Evolutionary conservation across 2,888 invertebrate species (phyloP), one percentile per base, ranked within the genome.

Genomic region (Spodoptera exigua): DNA sequence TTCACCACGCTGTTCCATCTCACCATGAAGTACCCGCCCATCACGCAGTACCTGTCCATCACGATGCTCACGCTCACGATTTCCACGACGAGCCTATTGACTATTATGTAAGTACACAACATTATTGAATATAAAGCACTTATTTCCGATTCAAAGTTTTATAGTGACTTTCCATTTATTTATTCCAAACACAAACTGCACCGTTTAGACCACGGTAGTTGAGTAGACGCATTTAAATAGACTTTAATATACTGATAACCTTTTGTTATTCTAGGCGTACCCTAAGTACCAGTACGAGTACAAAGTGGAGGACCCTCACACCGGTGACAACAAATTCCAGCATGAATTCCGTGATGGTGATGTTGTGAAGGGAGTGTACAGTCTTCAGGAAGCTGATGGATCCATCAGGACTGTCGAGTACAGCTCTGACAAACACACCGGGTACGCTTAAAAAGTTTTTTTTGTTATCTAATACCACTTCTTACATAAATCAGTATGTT

Each of bases 311-410:
- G 95, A 95, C 64, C 94, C 94, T 18, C 95, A 95, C 68, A 95
- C 95, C 36, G 96, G 95, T 41, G 95, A 95, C 84, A 95, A 95
- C 77, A 95, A 95, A 85, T 95, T 91, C 86, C 95, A 95, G 74
- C 91, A 94, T 56, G 95, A 95, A 83, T 85, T 89, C 68, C 91
- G 95, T 13, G 95, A 95, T 88, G 96, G 96, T 7, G 95, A 96
- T 74, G 95, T 92, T 13, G 96, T 96, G 49, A 95, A 95, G 82
- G 96, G 96, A 36, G 95, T 95, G 45, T 96, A 96, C 82, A 93
- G 95, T 46, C 85, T 95, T 37, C 94, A 95, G 56, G 95, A 95
- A 76, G 92, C 95, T 60, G 95, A 95, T 68, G 95, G 95, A 21
- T 95, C 95, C 55, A 82, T 95, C 60, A 92, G 95, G 72, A 95